phyloP scores from a whole-genome alignment of 2,113 vertebrate species.

The Larimichthys polyactis region DNA sequence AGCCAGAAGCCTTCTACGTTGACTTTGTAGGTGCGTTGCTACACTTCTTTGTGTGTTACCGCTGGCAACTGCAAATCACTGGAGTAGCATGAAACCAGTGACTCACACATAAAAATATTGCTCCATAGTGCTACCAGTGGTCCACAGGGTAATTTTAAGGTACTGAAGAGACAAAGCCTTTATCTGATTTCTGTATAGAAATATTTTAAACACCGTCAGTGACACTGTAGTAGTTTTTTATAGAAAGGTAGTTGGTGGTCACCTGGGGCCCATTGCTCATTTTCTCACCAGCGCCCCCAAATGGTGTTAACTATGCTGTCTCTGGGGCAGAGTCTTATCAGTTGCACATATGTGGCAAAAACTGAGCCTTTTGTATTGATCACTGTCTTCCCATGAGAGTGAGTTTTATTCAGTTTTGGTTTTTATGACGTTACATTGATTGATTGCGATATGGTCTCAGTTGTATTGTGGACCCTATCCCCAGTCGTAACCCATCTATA shows the following conservation, averaged over 20 bases:
- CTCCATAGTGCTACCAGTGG: background rate
- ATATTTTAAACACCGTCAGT: no score
- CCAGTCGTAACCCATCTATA: background rate
- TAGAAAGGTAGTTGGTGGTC: background rate
- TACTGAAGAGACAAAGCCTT: background rate
- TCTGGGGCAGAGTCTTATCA: background rate
- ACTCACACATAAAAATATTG: background rate
- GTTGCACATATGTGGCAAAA: conserved; percentile 18
- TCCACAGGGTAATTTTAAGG: background rate
- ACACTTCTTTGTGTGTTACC: background rate
- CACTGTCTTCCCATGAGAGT: background rate
- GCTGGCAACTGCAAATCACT: background rate
- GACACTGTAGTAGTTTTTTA: background rate
- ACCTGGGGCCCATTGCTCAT: background rate
- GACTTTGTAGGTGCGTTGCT: conserved; percentile 1
- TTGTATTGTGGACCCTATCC: background rate
- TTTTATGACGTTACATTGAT: background rate
- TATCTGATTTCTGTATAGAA: background rate
- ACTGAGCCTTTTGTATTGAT: background rate
- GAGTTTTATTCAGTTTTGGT: background rate
- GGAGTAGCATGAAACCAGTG: background rate
- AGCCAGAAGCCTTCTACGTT: background rate
- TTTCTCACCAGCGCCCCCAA: background rate
- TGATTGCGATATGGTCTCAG: background rate
- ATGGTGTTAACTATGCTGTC: background rate